Evolutionary conservation across 1,140 invertebrate species (phyloP), one percentile per base, ranked within the genome.

Genomic region (Drosophila sturtevanti): DNA sequence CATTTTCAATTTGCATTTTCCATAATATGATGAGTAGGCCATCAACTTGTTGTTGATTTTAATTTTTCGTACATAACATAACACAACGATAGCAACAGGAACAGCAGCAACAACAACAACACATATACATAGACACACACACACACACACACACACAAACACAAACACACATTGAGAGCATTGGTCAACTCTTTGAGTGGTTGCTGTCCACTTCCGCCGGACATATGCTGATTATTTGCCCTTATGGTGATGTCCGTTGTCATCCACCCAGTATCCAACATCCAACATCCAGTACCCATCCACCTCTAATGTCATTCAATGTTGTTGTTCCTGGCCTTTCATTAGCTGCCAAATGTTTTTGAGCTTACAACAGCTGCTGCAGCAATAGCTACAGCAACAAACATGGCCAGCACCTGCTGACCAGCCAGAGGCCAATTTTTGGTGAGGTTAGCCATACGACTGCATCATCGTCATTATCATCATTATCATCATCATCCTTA

Each of bases 171-270:
- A 24, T 14, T 4, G 11, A 11, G n/a, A 63, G 63, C 64, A n/a
- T n/a, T 62, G 51, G 34, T 73, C 37, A 64, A 61, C 41, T 68
- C 37, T 48, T 48, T 48, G 41, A 48, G 41, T 48, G 41, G 41
- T 48, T 48, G 41, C 41, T 21, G 41, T 48, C 58, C 31, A 67
- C 63, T 56, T 55, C 62, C 72, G 69, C 37, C 63, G 60, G 77
- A 69, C 77, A 85, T 76, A 79, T 78, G 77, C 70, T 71, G 77
- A 85, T 85, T 66, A 85, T 80, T 67, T 70, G 77, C 67, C 54
- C 77, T 38, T 22, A 68, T 52, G 59, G 56, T 71, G 61, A 60
- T 63, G 75, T 21, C 64, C 60, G 73, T 24, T 69, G 66, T 24
- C 63, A 55, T 59, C 48, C 70, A 68, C 58, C 70, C 58, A 31